Evolutionary conservation across 2,113 vertebrate species (phyloP), one percentile per base, ranked within the genome.

Genomic region (Cottus gobio): DNA sequence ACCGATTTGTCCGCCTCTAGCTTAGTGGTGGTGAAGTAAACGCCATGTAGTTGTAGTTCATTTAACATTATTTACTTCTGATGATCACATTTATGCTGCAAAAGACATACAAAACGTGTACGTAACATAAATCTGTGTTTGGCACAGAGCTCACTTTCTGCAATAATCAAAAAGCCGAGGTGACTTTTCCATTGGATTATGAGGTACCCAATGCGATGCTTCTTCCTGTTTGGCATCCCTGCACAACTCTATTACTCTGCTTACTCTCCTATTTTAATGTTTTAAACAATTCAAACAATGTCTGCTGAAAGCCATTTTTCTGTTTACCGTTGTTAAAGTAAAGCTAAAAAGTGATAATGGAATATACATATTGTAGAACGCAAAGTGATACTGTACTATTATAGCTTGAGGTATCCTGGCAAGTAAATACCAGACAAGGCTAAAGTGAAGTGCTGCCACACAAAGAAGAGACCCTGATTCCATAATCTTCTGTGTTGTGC

Each of bases 341-440:
- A 75, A 75, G 28, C 24, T 61, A 54, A 81, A 28, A 73, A 4
- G 28, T 68, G 28, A 44, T 63, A 68, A 64, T 78, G 26, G 61
- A 80, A 46, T 72, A 75, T 71, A 63, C 70, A 83, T 69, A 66
- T 56, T 66, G 18, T 65, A 64, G 26, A 9, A 36, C 18, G 58
- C 34, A 46, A 57, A 24, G 8, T 20, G 12, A 62, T 20, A 65
- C 18, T 26, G n/a, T 34, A n/a, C 15, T 28, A 8, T 63, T 39
- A 28, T 0, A 46, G 30, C 42, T 61, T 52, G 31, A 52, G 15
- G n/a, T 52, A 18, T 39, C 9, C 24, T 68, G 57, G 7, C 56
- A 62, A 62, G 42, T 58, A n/a, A 58, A 50, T 26, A 42, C 2
- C 13, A 70, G 44, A 61, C 3, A 0, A 54, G 37, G 15, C 1